Percentiles rank a stretch among this genome's conserved stretches.
These are phyloP conservation scores for Luscinia luscinia DNA, from an alignment of 2,797 vertebrate species.

Conservation along the genomic window DNA sequence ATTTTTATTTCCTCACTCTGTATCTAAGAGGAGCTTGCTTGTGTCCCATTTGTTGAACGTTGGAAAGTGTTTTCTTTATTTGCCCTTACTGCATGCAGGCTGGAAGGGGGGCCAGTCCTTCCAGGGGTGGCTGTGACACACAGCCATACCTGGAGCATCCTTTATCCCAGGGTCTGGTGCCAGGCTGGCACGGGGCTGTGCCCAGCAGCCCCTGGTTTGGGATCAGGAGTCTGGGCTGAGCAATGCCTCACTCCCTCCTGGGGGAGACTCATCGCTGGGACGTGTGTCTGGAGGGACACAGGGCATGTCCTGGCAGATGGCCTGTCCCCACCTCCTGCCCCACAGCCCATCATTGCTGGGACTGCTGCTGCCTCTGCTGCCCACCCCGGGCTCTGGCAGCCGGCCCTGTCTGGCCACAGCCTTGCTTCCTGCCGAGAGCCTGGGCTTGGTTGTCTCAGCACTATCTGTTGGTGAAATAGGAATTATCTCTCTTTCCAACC, in stretches of 20 bases:
- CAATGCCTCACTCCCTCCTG: not conserved
- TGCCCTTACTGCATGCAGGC: not conserved
- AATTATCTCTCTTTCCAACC: not conserved
- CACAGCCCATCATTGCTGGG: not conserved
- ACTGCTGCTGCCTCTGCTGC: not conserved
- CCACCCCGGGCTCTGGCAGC: not conserved
- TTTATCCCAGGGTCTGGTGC: not conserved
- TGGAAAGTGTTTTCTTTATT: not conserved
- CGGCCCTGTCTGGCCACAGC: not conserved
- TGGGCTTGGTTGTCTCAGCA: not conserved
- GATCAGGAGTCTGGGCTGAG: not conserved
- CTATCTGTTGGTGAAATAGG: not conserved
- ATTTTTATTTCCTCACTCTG: not conserved
- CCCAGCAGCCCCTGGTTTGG: accelerated
- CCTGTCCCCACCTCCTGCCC: not conserved
- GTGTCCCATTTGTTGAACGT: accelerated
- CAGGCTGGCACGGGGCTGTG: accelerated
- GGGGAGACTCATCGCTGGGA: accelerated
- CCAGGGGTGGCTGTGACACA: not conserved
- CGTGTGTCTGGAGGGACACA: accelerated
- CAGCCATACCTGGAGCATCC: not conserved
- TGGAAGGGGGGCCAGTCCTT: not conserved
- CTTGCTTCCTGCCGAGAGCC: accelerated
- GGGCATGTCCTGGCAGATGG: accelerated
- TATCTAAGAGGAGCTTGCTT: not conserved